These are phyloP conservation scores for Folsomia candida DNA, from an alignment of 2,888 invertebrate genomes.

Conservation along the genomic window DNA sequence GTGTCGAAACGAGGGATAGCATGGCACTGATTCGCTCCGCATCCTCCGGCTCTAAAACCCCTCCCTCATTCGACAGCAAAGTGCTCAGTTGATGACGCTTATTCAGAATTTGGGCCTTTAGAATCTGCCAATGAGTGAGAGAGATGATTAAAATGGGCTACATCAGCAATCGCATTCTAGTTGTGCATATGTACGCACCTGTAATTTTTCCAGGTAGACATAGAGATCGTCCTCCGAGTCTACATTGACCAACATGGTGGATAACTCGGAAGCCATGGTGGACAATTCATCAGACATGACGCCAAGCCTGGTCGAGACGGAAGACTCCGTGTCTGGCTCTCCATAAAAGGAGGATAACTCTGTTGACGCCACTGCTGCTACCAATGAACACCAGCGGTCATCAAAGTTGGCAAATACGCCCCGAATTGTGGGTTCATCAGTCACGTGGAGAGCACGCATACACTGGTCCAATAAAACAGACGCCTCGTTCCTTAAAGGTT, in stretches of 20 bases:
- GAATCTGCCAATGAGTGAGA: slow-evolving; percentile 23
- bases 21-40: slow-evolving; percentile 74
- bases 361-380: slow-evolving; percentile 37
- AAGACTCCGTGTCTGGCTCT: slow-evolving; percentile 55
- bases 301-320: slow-evolving; percentile 71
- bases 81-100: slow-evolving; percentile 49
- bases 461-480: slow-evolving; percentile 73
- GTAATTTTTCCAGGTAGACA: slow-evolving; percentile 75
- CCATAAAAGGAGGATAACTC: slow-evolving; percentile 40
- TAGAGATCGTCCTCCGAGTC: slow-evolving; percentile 79
- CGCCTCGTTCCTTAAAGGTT: slow-evolving; percentile 71
- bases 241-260: slow-evolving; percentile 72
- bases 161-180: background rate
- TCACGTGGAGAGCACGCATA: slow-evolving; percentile 73
- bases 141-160: background rate
- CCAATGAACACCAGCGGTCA: slow-evolving; percentile 64
- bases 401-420: slow-evolving; percentile 75
- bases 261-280: slow-evolving; percentile 68
- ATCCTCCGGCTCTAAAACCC: slow-evolving; percentile 60
- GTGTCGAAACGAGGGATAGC: slow-evolving; percentile 66
- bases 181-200: slow-evolving; percentile 53
- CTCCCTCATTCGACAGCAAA: slow-evolving; percentile 39
- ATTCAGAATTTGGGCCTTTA: slow-evolving; percentile 49
- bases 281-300: slow-evolving; percentile 73
- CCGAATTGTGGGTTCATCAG: slow-evolving; percentile 78